Conservation (phyloP, 2,797 vertebrate genomes). For the Sardinella longiceps region DNA sequence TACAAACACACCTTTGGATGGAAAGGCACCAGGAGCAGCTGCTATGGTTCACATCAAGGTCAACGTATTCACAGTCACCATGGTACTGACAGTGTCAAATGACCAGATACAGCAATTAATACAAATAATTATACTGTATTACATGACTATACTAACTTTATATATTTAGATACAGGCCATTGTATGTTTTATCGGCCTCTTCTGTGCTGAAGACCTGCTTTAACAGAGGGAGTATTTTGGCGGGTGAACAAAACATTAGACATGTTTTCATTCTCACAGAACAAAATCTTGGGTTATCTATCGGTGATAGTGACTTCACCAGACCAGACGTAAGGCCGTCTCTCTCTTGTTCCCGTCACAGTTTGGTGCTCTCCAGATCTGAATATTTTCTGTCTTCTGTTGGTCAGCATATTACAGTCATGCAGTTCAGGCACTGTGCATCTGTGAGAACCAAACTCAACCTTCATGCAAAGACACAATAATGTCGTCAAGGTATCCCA, state of each 20-base stretch:
- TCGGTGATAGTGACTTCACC: background rate
- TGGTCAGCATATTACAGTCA: background rate
- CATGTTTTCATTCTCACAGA: background rate
- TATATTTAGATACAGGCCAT: too few relatives aligned
- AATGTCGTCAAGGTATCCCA: background rate
- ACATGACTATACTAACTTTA: background rate
- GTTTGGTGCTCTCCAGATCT: background rate
- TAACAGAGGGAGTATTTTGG: background rate
- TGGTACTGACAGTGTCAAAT: background rate
- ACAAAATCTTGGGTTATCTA: background rate
- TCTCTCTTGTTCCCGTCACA: background rate
- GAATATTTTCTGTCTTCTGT: background rate
- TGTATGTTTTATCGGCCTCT: background rate
- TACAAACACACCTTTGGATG: background rate
- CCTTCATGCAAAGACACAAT: slow-evolving; percentile 7
- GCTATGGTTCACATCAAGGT: background rate
- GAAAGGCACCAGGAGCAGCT: background rate
- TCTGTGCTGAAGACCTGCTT: background rate
- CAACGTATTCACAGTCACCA: background rate
- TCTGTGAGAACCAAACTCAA: background rate
- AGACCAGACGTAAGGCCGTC: background rate
- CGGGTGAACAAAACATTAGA: background rate
- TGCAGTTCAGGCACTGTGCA: background rate
- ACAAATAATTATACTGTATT: background rate
- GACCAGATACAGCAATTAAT: background rate